These are phyloP conservation scores for Nematopogon swammerdamellus DNA, from an alignment of 2,888 invertebrate genomes.

Conservation along the genomic window DNA sequence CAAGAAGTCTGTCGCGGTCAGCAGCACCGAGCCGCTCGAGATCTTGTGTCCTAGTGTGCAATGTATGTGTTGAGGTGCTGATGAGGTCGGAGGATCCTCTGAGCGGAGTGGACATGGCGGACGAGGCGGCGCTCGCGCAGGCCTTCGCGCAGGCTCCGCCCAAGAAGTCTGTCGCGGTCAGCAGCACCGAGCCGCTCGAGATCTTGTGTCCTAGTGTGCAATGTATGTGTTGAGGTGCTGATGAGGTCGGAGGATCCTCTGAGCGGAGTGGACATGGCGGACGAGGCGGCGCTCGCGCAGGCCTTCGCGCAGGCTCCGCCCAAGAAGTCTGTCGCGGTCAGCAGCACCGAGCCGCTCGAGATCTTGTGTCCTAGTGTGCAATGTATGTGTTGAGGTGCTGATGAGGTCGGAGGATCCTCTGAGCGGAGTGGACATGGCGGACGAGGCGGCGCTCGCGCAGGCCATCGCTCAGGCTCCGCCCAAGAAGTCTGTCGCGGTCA, in stretches of 20 bases:
- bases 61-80: too few relatives aligned
- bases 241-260: constrained; percentile 37
- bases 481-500: constrained; percentile 58
- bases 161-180: too few relatives aligned
- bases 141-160: too few relatives aligned
- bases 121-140: too few relatives aligned
- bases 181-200: too few relatives aligned
- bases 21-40: too few relatives aligned
- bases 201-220: constrained; percentile 35
- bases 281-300: constrained; percentile 33
- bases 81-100: too few relatives aligned
- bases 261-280: constrained; percentile 27
- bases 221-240: constrained; percentile 27
- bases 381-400: constrained; percentile 27
- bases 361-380: constrained; percentile 35
- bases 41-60: too few relatives aligned
- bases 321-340: constrained; percentile 57
- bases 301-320: constrained; percentile 39
- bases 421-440: constrained; percentile 27
- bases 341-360: too few relatives aligned
- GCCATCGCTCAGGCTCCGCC: constrained; percentile 39
- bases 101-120: too few relatives aligned
- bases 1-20: too few relatives aligned
- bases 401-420: constrained; percentile 37
- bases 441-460: constrained; percentile 33